Conservation (phyloP, 2,888 invertebrate species). For the Hymenopus coronatus region DNA sequence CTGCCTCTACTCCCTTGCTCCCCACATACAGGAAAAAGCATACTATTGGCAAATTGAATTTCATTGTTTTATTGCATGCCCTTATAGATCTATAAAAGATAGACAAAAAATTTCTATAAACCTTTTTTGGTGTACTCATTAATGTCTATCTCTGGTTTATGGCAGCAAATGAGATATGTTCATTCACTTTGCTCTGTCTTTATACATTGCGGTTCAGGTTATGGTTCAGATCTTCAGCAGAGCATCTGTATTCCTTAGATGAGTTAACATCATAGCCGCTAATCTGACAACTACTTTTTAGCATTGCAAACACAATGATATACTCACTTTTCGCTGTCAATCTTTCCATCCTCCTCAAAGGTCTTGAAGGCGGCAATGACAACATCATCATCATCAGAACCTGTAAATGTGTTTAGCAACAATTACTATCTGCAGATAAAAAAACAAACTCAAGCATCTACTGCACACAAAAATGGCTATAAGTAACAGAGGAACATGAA, state of each 20-base stretch:
- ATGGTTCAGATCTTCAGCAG: conserved; percentile 15
- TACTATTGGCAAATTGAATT: too few species aligned
- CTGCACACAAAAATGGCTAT: too few species aligned
- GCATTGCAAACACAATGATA: not conserved
- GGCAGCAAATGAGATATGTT: too few species aligned
- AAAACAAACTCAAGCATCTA: not conserved
- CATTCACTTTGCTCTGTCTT: not conserved
- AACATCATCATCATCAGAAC: conserved; percentile 86
- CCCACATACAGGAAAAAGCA: too few species aligned
- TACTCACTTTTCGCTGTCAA: conserved; percentile 76
- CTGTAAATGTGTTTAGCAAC: conserved; percentile 41
- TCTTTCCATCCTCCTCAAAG: conserved; percentile 85
- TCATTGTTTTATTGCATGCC: too few species aligned
- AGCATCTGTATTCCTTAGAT: conserved; percentile 4
- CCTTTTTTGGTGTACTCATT: too few species aligned
- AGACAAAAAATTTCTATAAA: too few species aligned
- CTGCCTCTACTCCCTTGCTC: too few species aligned
- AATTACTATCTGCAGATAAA: not conserved
- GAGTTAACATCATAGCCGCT: not conserved
- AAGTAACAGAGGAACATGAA: too few species aligned
- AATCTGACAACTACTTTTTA: not conserved
- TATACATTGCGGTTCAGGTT: conserved; percentile 6
- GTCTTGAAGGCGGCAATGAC: conserved; percentile 89
- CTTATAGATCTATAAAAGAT: too few species aligned
- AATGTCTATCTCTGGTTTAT: too few species aligned